A percentile compares a stretch with the other conserved stretches of the same genome.
phyloP scores from a whole-genome alignment of 92 coral and sea anemone genomes.

The Epizoanthus illoricatus region DNA sequence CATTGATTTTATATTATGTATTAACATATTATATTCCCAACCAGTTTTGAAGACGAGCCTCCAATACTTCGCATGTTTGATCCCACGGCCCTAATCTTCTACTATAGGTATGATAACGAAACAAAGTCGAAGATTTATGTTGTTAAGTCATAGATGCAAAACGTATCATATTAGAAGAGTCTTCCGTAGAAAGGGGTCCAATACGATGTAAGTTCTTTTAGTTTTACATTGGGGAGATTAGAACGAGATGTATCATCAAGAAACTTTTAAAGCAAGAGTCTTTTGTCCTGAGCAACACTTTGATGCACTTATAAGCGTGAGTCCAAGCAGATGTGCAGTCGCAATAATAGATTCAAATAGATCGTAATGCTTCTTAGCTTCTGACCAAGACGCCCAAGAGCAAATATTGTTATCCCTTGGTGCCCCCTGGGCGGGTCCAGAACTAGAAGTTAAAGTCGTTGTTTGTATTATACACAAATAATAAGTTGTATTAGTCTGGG shows the following conservation, averaged over 20 bases:
- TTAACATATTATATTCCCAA: slow-evolving; percentile 1
- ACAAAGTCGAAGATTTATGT: neutral
- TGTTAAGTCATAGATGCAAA: neutral
- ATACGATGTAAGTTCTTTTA: too few relatives aligned
- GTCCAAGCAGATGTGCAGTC: too few relatives aligned
- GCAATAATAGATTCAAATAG: too few relatives aligned
- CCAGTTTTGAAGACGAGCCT: slow-evolving; percentile 8
- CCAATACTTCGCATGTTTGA: slow-evolving; percentile 34
- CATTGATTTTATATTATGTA: neutral
- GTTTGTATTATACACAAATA: slow-evolving; percentile 2
- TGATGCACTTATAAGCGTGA: too few relatives aligned
- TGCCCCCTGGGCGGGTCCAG: slow-evolving; percentile 10
- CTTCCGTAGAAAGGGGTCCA: too few relatives aligned
- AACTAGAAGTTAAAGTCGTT: neutral
- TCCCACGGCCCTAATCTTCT: slow-evolving; percentile 33
- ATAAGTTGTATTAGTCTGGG: neutral
- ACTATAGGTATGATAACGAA: slow-evolving; percentile 27
- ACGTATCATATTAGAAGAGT: too few relatives aligned
- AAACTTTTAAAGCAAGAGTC: too few relatives aligned
- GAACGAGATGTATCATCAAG: too few relatives aligned
- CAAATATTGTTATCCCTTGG: neutral
- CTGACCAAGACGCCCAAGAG: too few relatives aligned
- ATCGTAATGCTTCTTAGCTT: too few relatives aligned
- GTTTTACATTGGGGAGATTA: too few relatives aligned
- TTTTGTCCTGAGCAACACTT: too few relatives aligned